phyloP scores from a whole-genome alignment of 23 tunicate species.

The Trididemnum miniatum region DNA sequence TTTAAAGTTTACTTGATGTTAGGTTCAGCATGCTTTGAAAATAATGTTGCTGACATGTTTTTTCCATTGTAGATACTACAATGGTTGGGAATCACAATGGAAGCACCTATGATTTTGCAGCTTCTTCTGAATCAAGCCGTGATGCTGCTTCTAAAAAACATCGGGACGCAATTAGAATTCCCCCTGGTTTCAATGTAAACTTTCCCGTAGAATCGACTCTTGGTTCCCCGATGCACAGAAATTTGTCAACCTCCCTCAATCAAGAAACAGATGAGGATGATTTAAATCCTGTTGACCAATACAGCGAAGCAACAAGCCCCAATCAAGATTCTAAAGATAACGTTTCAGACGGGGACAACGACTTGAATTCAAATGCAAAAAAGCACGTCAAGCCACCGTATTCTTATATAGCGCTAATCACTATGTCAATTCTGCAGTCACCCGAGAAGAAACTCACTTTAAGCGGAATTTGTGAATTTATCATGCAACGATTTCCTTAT shows the following conservation, averaged over 20 bases:
- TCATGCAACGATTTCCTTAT: conserved; percentile 85
- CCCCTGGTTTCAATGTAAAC: neutral
- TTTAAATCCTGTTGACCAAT: neutral
- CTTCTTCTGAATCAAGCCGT: neutral
- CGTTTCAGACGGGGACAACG: neutral
- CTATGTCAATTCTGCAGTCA: conserved; percentile 91
- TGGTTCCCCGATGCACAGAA: neutral
- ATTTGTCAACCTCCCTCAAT: neutral
- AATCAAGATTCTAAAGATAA: neutral
- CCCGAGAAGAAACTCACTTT: conserved; percentile 93
- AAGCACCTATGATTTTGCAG: neutral
- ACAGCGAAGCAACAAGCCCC: neutral
- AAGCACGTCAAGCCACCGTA: conserved; percentile 84
- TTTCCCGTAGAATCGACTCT: neutral
- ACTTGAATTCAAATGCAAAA: conserved; percentile 32
- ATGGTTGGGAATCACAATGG: neutral
- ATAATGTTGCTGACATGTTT: too few species aligned
- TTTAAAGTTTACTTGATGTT: too few species aligned
- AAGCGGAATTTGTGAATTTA: conserved; percentile 95
- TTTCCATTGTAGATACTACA: too few species aligned
- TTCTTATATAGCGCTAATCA: conserved; percentile 92
- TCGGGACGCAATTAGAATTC: neutral
- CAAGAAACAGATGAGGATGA: neutral
- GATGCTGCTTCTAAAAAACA: neutral
- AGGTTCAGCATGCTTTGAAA: too few species aligned